Evolutionary conservation across 2,888 invertebrate species (phyloP).

Genomic region (Shargacucullia verbasci): DNA sequence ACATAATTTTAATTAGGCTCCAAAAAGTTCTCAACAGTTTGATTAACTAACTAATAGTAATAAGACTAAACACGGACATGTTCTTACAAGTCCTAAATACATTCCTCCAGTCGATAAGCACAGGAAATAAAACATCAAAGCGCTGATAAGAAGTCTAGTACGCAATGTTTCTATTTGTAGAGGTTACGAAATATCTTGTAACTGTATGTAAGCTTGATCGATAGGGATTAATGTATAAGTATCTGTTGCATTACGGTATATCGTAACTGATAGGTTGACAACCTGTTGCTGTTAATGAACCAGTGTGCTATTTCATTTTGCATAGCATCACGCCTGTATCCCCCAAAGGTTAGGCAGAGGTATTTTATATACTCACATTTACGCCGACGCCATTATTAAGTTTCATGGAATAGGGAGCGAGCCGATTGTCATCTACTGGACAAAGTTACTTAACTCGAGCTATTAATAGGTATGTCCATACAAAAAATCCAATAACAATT

Average conservation of each 20-base stretch:
- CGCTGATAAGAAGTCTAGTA: slow-evolving; percentile 65
- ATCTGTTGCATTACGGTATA: slow-evolving; percentile 20
- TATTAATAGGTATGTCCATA: too few species aligned
- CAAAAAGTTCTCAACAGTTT: not conserved
- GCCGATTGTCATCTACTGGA: too few species aligned
- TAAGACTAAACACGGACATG: slow-evolving; percentile 12
- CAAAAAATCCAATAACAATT: too few species aligned
- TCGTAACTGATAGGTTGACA: slow-evolving; percentile 16
- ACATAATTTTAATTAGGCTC: too few species aligned
- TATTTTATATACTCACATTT: too few species aligned
- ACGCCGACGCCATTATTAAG: too few species aligned
- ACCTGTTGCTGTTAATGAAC: not conserved
- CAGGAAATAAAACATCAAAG: slow-evolving; percentile 86
- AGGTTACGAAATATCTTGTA: slow-evolving; percentile 58
- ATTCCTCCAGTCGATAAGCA: slow-evolving; percentile 71
- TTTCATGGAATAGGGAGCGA: too few species aligned
- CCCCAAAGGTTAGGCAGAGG: too few species aligned
- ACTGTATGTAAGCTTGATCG: slow-evolving; percentile 41
- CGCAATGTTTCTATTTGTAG: slow-evolving; percentile 63
- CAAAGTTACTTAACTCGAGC: too few species aligned
- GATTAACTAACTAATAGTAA: not conserved
- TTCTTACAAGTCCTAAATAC: slow-evolving; percentile 64
- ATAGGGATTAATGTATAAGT: slow-evolving; percentile 22
- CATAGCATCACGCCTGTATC: too few species aligned
- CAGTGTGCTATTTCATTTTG: not conserved